phyloP scores from a whole-genome alignment of 2,888 invertebrate genomes.

The Iphiclides podalirius region DNA sequence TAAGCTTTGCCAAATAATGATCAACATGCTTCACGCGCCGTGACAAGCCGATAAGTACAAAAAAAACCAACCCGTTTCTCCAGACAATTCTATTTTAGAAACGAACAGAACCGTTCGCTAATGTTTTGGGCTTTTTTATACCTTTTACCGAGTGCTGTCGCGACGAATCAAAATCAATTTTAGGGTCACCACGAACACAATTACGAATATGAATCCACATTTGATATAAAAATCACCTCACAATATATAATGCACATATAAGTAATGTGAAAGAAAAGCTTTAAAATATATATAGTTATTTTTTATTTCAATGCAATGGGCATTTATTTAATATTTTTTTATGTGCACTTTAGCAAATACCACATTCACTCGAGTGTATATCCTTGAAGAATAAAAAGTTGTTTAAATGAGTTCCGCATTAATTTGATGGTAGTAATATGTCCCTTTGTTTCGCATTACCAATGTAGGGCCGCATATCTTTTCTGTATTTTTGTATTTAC shows the following conservation, averaged over 20 bases:
- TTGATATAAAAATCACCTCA: too few species aligned
- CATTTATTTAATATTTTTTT: too few species aligned
- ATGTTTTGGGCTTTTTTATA: slow-evolving; percentile 26
- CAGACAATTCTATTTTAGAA: slow-evolving; percentile 29
- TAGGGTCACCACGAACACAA: slow-evolving; percentile 8
- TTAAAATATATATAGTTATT: not conserved
- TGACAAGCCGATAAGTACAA: slow-evolving; percentile 4
- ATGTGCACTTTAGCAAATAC: not conserved
- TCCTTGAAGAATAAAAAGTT: not conserved
- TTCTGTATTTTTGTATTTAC: too few species aligned
- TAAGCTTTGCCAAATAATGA: not conserved
- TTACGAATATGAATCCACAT: too few species aligned
- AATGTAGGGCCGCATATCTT: too few species aligned
- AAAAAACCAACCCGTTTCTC: not conserved
- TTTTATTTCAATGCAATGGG: too few species aligned
- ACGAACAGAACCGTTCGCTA: slow-evolving; percentile 26
- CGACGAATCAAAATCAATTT: slow-evolving; percentile 25
- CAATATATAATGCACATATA: too few species aligned
- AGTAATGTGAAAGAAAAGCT: too few species aligned
- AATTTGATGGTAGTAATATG: not conserved
- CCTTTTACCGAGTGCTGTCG: slow-evolving; percentile 26
- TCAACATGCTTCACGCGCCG: not conserved
- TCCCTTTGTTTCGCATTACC: too few species aligned
- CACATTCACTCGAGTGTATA: not conserved
- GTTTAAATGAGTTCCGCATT: not conserved